Evolutionary conservation across 2,113 vertebrate genomes (phyloP), one percentile per base, ranked within the genome.

Genomic region (Silurus meridionalis): DNA sequence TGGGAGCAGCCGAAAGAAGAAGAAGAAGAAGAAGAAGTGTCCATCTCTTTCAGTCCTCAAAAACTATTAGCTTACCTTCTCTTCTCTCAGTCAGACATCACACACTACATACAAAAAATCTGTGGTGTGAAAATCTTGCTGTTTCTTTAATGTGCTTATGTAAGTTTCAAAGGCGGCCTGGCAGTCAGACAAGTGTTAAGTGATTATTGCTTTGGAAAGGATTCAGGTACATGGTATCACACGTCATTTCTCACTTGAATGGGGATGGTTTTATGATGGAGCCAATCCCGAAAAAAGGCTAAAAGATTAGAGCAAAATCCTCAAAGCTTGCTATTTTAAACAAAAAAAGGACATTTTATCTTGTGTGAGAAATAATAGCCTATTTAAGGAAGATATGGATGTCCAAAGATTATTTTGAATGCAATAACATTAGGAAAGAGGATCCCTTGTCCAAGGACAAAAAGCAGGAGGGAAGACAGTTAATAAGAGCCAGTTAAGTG

Each of bases 131-230:
- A 85, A 89, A 63, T 52, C 69, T 67, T 57, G 23, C 60, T 57
- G 21, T 64, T 71, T 83, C 80, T 85, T 85, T 89, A 87, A 87
- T 85, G 80, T 17, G 64, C 79, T 87, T 89, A 63, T 82, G 75
- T 87, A 89, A 85, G 79, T 80, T 87, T 66, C 48, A 85, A 83
- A 83, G 71, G 75, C 84, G 19, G 72, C 21, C 86, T 89, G 88
- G 88, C 86, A 83, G 52, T 57, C 53, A 67, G 37, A 53, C 23
- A 83, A 83, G 86, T 85, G 86, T 28, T 85, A 83, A 85, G 88
- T 87, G 86, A 85, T 87, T 74, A 75, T 75, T 83, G 50, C 64
- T 87, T 83, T 87, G 72, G 83, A 89, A 23, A 19, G 28, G 66
- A 57, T 60, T 84, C 83, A 58, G 55, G 48, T 85, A 85, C 86